Conservation (phyloP, 2,797 vertebrate species). For the Ibycter americanus region DNA sequence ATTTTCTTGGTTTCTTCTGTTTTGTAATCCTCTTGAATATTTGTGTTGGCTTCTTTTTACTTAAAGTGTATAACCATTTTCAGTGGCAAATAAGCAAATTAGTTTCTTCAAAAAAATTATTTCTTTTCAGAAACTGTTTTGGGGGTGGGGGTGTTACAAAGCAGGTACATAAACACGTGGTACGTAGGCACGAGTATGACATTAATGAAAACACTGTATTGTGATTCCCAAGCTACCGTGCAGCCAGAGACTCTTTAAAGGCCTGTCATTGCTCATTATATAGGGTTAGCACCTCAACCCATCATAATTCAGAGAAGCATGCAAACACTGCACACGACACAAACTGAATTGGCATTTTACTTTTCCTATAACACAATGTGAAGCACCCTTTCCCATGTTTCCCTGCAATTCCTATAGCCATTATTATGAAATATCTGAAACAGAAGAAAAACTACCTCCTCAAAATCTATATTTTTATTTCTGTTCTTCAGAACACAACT, state of each 20-base stretch:
- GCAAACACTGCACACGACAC: fast-evolving
- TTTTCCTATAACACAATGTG: background rate
- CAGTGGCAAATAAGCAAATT: background rate
- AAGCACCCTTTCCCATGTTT: background rate
- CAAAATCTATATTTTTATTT: background rate
- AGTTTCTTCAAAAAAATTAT: background rate
- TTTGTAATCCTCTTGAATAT: background rate
- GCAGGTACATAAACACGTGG: background rate
- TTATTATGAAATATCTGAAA: background rate
- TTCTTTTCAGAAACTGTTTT: background rate
- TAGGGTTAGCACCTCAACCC: background rate
- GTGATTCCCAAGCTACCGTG: background rate
- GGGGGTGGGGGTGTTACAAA: background rate
- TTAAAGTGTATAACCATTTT: background rate
- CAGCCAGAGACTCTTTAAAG: background rate
- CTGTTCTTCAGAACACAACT: background rate
- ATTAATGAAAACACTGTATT: background rate
- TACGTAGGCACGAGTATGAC: background rate
- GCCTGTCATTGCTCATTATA: background rate
- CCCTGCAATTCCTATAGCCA: background rate
- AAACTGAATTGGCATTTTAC: background rate
- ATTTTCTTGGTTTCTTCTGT: background rate
- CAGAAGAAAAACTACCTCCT: background rate
- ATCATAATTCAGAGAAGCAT: background rate
- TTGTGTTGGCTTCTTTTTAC: background rate